Percentiles rank a stretch among this genome's conserved stretches.
Evolutionary conservation across 53 echinoderm and acorn worm genomes (phyloP).

Genomic region (Actinopyga echinites): DNA sequence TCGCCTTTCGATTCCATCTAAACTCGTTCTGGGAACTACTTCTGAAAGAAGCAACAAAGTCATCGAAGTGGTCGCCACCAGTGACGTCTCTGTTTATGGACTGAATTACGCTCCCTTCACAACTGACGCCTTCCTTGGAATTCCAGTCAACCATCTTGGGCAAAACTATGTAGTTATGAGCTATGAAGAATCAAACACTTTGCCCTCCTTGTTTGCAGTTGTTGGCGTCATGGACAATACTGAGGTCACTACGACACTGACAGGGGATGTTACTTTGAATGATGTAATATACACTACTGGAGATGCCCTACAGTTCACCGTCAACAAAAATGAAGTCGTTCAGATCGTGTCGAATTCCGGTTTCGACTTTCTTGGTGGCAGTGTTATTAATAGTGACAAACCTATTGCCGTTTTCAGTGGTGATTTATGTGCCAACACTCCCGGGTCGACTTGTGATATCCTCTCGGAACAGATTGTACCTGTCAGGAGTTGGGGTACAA

Average conservation of each 20-base stretch:
- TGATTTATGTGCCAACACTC: conserved; percentile 41
- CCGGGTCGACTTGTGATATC: conserved; percentile 52
- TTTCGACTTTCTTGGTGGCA: conserved; percentile 48
- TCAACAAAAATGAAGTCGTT: conserved; percentile 54
- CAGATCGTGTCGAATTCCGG: too few relatives aligned
- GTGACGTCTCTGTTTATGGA: conserved; percentile 62
- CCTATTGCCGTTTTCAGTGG: conserved; percentile 57
- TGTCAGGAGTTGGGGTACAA: too few relatives aligned
- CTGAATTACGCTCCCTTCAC: conserved; percentile 49
- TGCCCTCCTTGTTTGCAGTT: background rate
- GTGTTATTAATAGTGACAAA: conserved; percentile 56
- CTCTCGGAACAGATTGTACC: conserved; percentile 61
- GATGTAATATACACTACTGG: conserved; percentile 43
- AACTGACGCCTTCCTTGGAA: too few relatives aligned
- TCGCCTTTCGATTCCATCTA: too few relatives aligned
- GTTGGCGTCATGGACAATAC: conserved; percentile 32
- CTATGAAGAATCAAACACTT: too few relatives aligned
- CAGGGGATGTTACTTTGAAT: conserved; percentile 47
- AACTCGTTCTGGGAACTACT: too few relatives aligned
- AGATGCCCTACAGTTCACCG: conserved; percentile 44
- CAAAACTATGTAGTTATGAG: conserved; percentile 52
- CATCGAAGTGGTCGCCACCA: conserved; percentile 46
- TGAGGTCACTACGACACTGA: conserved; percentile 39
- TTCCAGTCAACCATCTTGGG: conserved; percentile 51
- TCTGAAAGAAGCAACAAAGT: too few relatives aligned